These are phyloP conservation scores for Aphyosemion australe DNA, from an alignment of 2,113 vertebrate species.

Conservation along the genomic window DNA sequence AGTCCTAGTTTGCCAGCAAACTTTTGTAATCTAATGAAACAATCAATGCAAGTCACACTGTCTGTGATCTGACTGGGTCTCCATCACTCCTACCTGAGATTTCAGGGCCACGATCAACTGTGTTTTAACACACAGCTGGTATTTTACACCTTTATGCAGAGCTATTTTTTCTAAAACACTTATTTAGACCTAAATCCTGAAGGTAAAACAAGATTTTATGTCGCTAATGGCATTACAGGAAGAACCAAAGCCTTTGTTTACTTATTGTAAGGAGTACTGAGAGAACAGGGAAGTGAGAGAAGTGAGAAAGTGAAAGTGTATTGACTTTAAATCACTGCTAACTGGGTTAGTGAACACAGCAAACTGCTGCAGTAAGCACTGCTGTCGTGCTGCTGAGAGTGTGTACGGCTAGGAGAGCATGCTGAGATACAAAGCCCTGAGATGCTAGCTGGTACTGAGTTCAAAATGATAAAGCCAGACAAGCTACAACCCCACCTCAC, in stretches of 20 bases:
- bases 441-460: conserved; percentile 3
- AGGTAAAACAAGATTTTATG: neutral
- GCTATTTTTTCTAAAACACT: too few relatives aligned
- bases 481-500: neutral
- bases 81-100: too few relatives aligned
- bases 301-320: conserved; percentile 26
- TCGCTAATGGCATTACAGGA: neutral
- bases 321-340: conserved; percentile 57
- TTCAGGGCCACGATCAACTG: too few relatives aligned
- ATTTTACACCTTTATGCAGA: too few relatives aligned
- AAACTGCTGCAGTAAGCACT: conserved; percentile 64
- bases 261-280: conserved; percentile 12
- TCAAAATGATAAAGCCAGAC: conserved; percentile 15
- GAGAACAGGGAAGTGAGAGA: too few relatives aligned
- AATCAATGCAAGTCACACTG: too few relatives aligned
- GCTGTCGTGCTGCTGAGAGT: conserved; percentile 44
- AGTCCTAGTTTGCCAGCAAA: too few relatives aligned
- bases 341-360: conserved; percentile 63
- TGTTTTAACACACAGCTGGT: too few relatives aligned
- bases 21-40: too few relatives aligned
- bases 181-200: neutral
- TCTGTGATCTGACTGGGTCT: too few relatives aligned
- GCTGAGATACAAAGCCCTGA: conserved; percentile 10
- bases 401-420: conserved; percentile 3
- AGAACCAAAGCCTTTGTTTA: conserved; percentile 19